Conservation (phyloP, 2,797 vertebrate species). For the Lacerta viridis region DNA sequence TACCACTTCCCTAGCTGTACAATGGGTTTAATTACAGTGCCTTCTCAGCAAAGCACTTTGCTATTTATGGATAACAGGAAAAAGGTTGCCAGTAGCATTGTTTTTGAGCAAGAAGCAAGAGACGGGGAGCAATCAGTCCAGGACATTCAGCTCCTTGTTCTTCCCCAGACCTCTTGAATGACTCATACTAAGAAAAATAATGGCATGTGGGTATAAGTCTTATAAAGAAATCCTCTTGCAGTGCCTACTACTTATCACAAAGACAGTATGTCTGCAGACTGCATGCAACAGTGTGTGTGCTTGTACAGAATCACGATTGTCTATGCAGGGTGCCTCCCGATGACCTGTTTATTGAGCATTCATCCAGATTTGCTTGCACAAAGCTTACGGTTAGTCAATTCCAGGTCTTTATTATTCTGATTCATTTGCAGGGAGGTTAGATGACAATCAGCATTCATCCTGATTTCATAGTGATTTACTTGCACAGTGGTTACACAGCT, state of each 20-base stretch:
- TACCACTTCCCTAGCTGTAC: not conserved
- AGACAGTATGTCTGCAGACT: not conserved
- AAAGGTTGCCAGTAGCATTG: not conserved
- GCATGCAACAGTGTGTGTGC: not conserved
- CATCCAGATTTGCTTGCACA: no score
- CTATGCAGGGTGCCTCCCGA: not conserved
- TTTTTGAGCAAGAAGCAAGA: not conserved
- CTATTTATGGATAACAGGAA: not conserved
- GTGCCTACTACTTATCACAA: not conserved
- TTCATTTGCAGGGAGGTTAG: no score
- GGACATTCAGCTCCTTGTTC: not conserved
- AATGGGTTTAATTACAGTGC: slow-evolving; percentile 8
- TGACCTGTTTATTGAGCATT: no score
- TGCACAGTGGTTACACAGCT: no score
- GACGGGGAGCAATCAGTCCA: not conserved
- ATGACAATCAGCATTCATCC: no score
- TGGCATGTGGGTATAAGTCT: not conserved
- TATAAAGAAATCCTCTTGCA: slow-evolving; percentile 4
- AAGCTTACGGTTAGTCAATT: no score
- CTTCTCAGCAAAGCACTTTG: not conserved
- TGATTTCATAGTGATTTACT: no score
- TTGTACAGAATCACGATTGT: not conserved
- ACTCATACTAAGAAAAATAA: not conserved
- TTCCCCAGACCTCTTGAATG: not conserved
- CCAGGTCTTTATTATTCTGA: no score